Conservation (phyloP, 1,140 invertebrate species). For the Cheumatopsyche charites region DNA sequence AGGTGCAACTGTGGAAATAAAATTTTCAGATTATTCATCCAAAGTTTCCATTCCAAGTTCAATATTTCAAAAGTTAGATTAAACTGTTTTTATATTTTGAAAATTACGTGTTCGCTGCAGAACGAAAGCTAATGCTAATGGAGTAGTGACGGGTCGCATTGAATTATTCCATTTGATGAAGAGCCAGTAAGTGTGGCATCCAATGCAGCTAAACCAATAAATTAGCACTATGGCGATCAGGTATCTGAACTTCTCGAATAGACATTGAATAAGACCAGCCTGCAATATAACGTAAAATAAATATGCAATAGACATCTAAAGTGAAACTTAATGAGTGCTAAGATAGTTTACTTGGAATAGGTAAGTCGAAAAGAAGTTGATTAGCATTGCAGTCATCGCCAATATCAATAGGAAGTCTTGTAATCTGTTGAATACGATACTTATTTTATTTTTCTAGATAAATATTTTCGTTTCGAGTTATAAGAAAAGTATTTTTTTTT, state of each 20-base stretch:
- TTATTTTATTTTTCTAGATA: neutral
- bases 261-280: slow-evolving; percentile 46
- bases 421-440: slow-evolving; percentile 34
- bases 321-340: neutral
- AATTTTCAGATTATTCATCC: no score
- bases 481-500: no score
- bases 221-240: slow-evolving; percentile 41
- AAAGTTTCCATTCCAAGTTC: no score
- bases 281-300: slow-evolving; percentile 34
- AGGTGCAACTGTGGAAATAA: slow-evolving; percentile 72
- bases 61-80: no score
- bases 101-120: slow-evolving; percentile 43
- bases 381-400: slow-evolving; percentile 45
- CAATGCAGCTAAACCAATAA: slow-evolving; percentile 43
- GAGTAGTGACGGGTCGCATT: slow-evolving; percentile 39
- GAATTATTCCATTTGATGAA: slow-evolving; percentile 48
- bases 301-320: neutral
- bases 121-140: slow-evolving; percentile 40
- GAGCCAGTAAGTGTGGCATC: slow-evolving; percentile 45
- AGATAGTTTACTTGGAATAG: slow-evolving; percentile 44
- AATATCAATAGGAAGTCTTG: slow-evolving; percentile 46
- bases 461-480: neutral
- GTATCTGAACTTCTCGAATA: slow-evolving; percentile 46
- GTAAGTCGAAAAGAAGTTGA: slow-evolving; percentile 48
- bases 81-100: neutral